A percentile compares a stretch with the other conserved stretches of the same genome.
Conservation (phyloP, 2,113 vertebrate species). For the Probosciger aterrimus region DNA sequence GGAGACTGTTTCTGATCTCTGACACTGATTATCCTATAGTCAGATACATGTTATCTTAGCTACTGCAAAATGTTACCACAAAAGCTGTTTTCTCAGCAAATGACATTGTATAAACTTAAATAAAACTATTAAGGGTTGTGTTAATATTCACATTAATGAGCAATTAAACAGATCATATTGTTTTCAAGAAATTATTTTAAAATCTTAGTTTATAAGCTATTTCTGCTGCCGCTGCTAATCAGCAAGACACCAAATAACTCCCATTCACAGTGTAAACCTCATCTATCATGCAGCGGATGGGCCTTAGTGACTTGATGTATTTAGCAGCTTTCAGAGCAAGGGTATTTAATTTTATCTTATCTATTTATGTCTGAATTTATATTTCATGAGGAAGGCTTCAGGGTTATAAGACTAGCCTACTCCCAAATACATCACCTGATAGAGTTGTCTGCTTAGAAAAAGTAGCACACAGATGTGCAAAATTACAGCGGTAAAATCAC, state of each 20-base stretch:
- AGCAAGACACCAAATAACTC: slow-evolving; percentile 5
- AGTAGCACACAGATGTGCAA: slow-evolving; percentile 45
- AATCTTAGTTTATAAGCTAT: slow-evolving; percentile 15
- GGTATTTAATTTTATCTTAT: slow-evolving; percentile 43
- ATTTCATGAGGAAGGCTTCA: slow-evolving; percentile 10
- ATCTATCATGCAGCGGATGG: not conserved
- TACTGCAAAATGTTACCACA: not conserved
- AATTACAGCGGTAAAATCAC: slow-evolving; percentile 48
- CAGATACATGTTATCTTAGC: not conserved
- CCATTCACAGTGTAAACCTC: not conserved
- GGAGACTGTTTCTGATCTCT: not conserved
- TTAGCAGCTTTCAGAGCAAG: slow-evolving; percentile 45
- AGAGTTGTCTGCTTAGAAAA: slow-evolving; percentile 58
- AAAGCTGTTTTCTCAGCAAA: slow-evolving; percentile 20
- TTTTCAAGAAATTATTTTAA: slow-evolving; percentile 6
- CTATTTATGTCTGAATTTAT: slow-evolving; percentile 10
- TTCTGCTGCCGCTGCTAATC: slow-evolving; percentile 37
- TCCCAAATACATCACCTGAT: slow-evolving; percentile 57
- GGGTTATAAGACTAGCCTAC: not conserved
- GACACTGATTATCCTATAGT: not conserved
- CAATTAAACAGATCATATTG: slow-evolving; percentile 20
- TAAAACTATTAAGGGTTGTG: not conserved
- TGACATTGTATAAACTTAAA: not conserved
- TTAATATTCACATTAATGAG: slow-evolving; percentile 25
- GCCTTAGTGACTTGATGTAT: slow-evolving; percentile 3